phyloP scores from a whole-genome alignment of 2,888 invertebrate species.

The Incurvaria masculella region DNA sequence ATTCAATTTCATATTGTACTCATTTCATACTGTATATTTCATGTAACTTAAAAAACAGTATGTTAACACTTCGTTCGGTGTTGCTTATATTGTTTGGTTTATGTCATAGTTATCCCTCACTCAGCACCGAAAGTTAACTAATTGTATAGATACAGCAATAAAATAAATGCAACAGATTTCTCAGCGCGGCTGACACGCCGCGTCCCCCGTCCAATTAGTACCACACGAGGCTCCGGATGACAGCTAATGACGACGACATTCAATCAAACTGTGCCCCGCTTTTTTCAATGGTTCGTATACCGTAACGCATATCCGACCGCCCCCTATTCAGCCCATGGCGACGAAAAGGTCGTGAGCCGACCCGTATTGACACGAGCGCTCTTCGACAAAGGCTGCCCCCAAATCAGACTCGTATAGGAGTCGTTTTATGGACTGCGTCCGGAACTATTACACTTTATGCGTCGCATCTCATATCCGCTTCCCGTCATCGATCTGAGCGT shows the following conservation, averaged over 20 bases:
- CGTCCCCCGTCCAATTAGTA: conserved; percentile 17
- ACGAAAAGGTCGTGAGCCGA: conserved; percentile 7
- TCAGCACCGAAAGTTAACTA: too few relatives aligned
- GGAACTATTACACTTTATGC: not conserved
- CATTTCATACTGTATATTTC: too few relatives aligned
- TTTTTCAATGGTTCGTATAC: not conserved
- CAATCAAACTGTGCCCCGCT: conserved; percentile 11
- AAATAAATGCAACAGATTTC: conserved; percentile 8
- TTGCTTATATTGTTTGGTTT: too few relatives aligned
- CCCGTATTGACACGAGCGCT: conserved; percentile 3
- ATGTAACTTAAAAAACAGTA: too few relatives aligned
- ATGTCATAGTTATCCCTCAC: too few relatives aligned
- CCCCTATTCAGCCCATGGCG: conserved; percentile 11
- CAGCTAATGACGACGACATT: conserved; percentile 15
- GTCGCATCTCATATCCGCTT: not conserved
- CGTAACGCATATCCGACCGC: conserved; percentile 8
- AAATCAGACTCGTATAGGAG: not conserved
- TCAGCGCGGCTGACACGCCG: conserved; percentile 7
- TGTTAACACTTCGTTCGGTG: too few relatives aligned
- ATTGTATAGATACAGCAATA: too few relatives aligned
- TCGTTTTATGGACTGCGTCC: not conserved
- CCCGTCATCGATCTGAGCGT: too few relatives aligned
- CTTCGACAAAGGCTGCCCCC: not conserved
- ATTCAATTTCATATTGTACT: too few relatives aligned
- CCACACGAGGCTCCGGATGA: conserved; percentile 8